phyloP scores from a whole-genome alignment of 2,888 invertebrate genomes.

The Heteropelma amictum region DNA sequence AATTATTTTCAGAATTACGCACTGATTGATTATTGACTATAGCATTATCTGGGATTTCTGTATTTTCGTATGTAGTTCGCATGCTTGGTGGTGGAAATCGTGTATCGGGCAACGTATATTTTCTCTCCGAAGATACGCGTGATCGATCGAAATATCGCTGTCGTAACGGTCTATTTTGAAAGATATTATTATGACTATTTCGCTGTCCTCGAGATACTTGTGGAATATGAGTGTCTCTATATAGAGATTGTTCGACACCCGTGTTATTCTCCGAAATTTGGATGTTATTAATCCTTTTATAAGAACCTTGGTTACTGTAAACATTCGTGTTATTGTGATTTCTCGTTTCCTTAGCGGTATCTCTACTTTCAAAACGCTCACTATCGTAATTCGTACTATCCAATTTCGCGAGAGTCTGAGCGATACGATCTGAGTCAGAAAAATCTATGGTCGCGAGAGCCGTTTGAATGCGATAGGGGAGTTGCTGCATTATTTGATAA shows the following conservation, averaged over 20 bases:
- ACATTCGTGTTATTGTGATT: background rate
- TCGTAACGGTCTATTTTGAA: too few relatives aligned
- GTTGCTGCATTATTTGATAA: constrained; percentile 18
- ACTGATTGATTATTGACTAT: too few relatives aligned
- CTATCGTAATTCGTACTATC: background rate
- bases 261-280: background rate
- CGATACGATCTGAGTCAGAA: background rate
- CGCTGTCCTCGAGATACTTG: background rate
- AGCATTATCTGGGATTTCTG: background rate
- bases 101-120: too few relatives aligned
- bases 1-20: background rate
- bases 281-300: background rate
- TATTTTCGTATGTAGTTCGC: background rate
- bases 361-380: background rate
- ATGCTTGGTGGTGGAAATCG: background rate
- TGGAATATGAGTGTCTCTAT: background rate
- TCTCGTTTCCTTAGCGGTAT: too few relatives aligned
- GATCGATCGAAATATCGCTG: too few relatives aligned
- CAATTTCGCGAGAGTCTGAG: background rate
- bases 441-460: constrained; percentile 6
- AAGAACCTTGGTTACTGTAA: background rate
- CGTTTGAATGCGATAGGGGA: background rate
- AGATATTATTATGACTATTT: too few relatives aligned
- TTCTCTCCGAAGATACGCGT: too few relatives aligned
- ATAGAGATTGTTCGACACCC: background rate